Evolutionary conservation across 2,888 invertebrate genomes (phyloP).

Genomic region (Lamellibrachia columna): DNA sequence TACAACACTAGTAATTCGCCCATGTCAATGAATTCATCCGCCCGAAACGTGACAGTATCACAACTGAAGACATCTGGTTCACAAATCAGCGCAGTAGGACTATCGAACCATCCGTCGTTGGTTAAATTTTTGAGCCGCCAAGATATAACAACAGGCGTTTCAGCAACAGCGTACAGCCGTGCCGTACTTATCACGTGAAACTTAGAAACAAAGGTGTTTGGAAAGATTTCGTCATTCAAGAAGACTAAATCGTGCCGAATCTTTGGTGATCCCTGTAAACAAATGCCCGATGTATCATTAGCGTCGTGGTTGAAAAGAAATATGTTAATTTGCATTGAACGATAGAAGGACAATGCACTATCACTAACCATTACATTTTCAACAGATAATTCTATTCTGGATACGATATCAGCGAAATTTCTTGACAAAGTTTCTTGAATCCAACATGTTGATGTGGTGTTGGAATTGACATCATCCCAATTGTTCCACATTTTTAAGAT

Average conservation of each 20-base stretch:
- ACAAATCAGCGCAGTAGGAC: not conserved
- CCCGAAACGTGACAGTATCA: not conserved
- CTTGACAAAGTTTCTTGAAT: too few relatives aligned
- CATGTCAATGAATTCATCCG: not conserved
- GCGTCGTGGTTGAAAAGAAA: not conserved
- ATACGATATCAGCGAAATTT: too few relatives aligned
- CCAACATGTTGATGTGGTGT: too few relatives aligned
- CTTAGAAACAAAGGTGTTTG: not conserved
- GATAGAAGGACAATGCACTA: too few relatives aligned
- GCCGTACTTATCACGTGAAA: not conserved
- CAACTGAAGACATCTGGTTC: not conserved
- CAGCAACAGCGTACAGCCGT: not conserved
- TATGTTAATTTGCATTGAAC: not conserved
- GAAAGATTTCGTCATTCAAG: not conserved
- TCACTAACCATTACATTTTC: too few relatives aligned
- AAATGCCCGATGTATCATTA: not conserved
- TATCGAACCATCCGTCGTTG: not conserved
- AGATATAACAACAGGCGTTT: not conserved
- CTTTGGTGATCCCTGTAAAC: not conserved
- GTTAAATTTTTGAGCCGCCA: not conserved
- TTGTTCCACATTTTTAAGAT: too few relatives aligned
- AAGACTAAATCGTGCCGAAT: not conserved
- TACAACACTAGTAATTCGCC: not conserved
- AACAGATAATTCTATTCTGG: too few relatives aligned
- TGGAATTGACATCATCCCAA: too few relatives aligned